Conservation (phyloP, 2,888 invertebrate species). For the Eueremaeus valkanovi region DNA sequence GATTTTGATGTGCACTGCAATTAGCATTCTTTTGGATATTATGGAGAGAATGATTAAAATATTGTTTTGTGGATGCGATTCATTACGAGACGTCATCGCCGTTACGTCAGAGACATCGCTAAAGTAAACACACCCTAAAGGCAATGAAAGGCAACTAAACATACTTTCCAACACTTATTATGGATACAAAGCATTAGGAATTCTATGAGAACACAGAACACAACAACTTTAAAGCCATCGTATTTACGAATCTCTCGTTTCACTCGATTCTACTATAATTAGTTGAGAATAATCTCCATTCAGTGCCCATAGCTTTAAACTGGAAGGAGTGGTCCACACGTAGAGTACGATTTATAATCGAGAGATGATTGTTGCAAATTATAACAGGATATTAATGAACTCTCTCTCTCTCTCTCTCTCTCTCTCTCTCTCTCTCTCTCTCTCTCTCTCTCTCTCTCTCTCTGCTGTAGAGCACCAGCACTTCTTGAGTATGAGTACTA, state of each 20-base stretch:
- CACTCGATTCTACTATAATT: slow-evolving; percentile 32
- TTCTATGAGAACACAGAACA: neutral
- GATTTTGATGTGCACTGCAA: slow-evolving; percentile 22
- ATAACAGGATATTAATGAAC: slow-evolving; percentile 35
- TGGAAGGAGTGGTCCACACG: slow-evolving; percentile 38
- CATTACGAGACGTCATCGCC: slow-evolving; percentile 37
- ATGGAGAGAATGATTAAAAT: slow-evolving; percentile 37
- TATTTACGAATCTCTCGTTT: slow-evolving; percentile 8
- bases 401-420: neutral
- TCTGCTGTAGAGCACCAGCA: neutral
- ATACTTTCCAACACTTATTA: slow-evolving; percentile 10
- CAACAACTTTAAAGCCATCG: slow-evolving; percentile 2
- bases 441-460: too few relatives aligned
- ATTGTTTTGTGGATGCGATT: slow-evolving; percentile 38
- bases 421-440: too few relatives aligned
- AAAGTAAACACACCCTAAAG: slow-evolving; percentile 34
- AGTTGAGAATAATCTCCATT: slow-evolving; percentile 31
- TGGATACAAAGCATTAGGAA: slow-evolving; percentile 17
- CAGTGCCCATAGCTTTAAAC: slow-evolving; percentile 31
- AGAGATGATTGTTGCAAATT: slow-evolving; percentile 33
- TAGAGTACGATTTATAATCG: slow-evolving; percentile 19
- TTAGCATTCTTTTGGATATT: slow-evolving; percentile 35
- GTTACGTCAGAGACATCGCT: slow-evolving; percentile 26
- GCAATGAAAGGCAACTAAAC: slow-evolving; percentile 19
- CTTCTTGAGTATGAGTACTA: neutral